phyloP scores from a whole-genome alignment of 1,140 invertebrate genomes.

The Acyrthosiphon pisum region DNA sequence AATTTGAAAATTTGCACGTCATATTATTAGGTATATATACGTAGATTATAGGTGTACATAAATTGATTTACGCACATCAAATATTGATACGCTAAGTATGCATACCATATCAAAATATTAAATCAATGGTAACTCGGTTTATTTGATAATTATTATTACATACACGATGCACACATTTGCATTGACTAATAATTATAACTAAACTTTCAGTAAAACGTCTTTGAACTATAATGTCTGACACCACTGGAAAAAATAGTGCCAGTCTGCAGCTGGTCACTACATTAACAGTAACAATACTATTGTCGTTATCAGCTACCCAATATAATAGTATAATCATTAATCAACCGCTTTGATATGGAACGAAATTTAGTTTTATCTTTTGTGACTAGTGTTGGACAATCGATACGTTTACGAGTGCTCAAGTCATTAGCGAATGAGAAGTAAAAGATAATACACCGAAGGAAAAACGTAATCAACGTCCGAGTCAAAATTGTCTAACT shows the following conservation, averaged over 20 bases:
- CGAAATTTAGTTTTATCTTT: not conserved
- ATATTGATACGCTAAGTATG: not conserved
- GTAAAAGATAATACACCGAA: not conserved
- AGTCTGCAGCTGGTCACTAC: not conserved
- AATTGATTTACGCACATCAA: not conserved
- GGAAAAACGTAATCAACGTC: not conserved
- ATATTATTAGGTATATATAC: no score
- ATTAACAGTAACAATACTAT: not conserved
- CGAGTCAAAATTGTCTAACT: not conserved
- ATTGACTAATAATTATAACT: not conserved
- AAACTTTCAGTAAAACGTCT: not conserved
- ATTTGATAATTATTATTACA: no score
- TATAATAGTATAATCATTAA: not conserved
- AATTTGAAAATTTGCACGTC: not conserved
- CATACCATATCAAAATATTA: no score
- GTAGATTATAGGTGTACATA: not conserved
- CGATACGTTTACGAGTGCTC: not conserved
- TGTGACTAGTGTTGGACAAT: not conserved
- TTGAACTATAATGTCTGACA: not conserved
- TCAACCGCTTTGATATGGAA: not conserved
- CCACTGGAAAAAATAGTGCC: not conserved
- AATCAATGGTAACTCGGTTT: no score
- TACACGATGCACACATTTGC: no score
- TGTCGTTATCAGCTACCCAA: not conserved
- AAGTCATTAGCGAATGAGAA: not conserved